Evolutionary conservation across 2,113 vertebrate species (phyloP).

Genomic region (Ginglymostoma cirratum): DNA sequence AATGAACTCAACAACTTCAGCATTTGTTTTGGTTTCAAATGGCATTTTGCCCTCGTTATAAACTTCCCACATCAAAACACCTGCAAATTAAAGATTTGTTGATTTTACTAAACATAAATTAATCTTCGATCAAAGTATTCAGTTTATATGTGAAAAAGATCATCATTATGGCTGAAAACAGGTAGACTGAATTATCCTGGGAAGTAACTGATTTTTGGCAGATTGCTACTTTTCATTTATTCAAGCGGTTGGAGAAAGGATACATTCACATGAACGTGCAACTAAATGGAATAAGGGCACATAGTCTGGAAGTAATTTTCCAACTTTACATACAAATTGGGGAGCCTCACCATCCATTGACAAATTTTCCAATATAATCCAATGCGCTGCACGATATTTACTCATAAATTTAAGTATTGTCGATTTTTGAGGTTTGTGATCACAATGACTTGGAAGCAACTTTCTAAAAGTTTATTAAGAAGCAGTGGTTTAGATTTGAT

Average conservation of each 20-base stretch:
- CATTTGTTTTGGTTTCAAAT: slow-evolving; percentile 77
- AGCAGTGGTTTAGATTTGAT: too few species aligned
- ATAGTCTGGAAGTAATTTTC: background rate
- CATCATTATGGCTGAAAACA: background rate
- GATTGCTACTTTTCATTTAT: background rate
- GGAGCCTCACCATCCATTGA: background rate
- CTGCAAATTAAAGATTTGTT: slow-evolving; percentile 49
- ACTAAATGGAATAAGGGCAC: background rate
- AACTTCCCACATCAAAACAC: slow-evolving; percentile 92
- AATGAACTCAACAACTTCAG: slow-evolving; percentile 82
- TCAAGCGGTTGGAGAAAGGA: background rate
- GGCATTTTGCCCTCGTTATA: slow-evolving; percentile 88
- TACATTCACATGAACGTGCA: background rate
- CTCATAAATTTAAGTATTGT: background rate
- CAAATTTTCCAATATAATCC: too few species aligned
- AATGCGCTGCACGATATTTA: background rate
- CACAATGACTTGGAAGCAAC: too few species aligned
- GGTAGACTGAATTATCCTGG: background rate
- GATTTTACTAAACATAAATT: background rate
- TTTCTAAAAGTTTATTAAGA: too few species aligned
- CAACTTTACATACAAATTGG: background rate
- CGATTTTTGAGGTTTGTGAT: too few species aligned
- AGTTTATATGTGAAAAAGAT: background rate
- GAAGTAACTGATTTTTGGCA: background rate
- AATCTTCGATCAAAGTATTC: background rate